Base-by-base conservation (phyloP, 2,888 invertebrate species). In the Troides oblongomaculatus region DNA sequence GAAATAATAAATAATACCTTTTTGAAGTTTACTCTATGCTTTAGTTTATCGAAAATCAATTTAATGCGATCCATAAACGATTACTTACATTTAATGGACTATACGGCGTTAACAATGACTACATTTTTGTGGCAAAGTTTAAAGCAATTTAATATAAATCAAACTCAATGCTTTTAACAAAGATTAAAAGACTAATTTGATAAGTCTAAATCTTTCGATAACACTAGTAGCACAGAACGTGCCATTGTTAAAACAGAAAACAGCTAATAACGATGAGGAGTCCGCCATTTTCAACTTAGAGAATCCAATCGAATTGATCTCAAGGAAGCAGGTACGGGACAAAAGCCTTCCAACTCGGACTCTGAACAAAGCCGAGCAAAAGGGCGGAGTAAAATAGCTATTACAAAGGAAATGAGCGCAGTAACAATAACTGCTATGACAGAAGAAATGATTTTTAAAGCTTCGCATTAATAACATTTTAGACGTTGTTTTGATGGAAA, bases 221-320 rank as follows among this genome's bases (percentile, higher is more conserved):
- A 8, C 5, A n/a, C n/a, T 53, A 53, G 53, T n/a, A 53, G 53
- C 5, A 5, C 50, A n/a, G 62, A 46, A 50, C 18, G 61, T n/a
- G 57, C 25, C 62, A 43, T 66, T 70, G 39, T 70, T 63, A 18
- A 70, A 70, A 63, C 53, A 66, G 57, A 65, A 69, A 59, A 70
- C 66, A 60, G 66, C 66, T 70, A 66, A 70, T 66, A 66, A 66
- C 69, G 57, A 65, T 36, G 66, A 66, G 62, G 14, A 2, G 50
- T 39, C 46, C 25, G 59, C 62, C 68, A 60, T 68, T 69, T 69
- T 46, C 57, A 65, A 58, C 68, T 68, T 58, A 36, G 50, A 62
- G 59, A 68, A 68, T 59, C 66, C 70, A 66, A 66, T 70, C 66
- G 66, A 70, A 63, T 70, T 66, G 70, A 66, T 70, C 62, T 70